A percentile compares a stretch with the other conserved stretches of the same genome.
These are phyloP conservation scores for Calyptommatus sinebrachiatus DNA, from an alignment of 2,113 vertebrate genomes.

Conservation along the genomic window DNA sequence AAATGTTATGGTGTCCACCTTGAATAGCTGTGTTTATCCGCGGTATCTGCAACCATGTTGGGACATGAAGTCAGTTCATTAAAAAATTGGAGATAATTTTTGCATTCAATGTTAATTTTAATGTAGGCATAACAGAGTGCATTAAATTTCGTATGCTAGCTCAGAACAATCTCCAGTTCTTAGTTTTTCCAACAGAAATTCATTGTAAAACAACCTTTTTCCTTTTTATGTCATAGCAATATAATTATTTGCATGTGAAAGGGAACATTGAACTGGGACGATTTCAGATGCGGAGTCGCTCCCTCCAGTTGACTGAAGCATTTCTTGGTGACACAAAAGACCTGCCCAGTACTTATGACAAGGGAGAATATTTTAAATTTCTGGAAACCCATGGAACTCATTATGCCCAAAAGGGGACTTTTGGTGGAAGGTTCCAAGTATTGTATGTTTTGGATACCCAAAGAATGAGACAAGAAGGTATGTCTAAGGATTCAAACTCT, in stretches of 20 bases:
- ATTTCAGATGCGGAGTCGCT: constrained; percentile 78
- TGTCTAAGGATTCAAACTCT: not conserved
- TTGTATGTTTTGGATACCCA: constrained; percentile 83
- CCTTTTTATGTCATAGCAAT: constrained; percentile 54
- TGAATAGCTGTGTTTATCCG: too few relatives aligned
- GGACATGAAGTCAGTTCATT: too few relatives aligned
- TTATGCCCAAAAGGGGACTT: constrained; percentile 79
- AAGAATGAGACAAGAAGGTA: constrained; percentile 70
- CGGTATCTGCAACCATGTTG: too few relatives aligned
- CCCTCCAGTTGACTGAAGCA: constrained; percentile 63
- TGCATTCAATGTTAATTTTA: too few relatives aligned
- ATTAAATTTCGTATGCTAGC: too few relatives aligned
- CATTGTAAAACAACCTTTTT: constrained; percentile 8
- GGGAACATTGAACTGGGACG: constrained; percentile 80
- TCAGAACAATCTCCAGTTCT: not conserved
- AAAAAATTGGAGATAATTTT: too few relatives aligned
- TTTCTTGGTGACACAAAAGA: constrained; percentile 78
- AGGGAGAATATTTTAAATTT: constrained; percentile 87
- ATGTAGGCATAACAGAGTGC: too few relatives aligned
- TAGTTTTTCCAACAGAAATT: not conserved
- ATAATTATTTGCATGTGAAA: constrained; percentile 76
- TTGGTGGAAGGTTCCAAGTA: constrained; percentile 87
- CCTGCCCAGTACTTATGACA: constrained; percentile 83
- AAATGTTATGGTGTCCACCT: too few relatives aligned
- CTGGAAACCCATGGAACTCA: constrained; percentile 91